These are phyloP conservation scores for Salarias fasciatus DNA, from an alignment of 2,797 vertebrate genomes.

Conservation along the genomic window DNA sequence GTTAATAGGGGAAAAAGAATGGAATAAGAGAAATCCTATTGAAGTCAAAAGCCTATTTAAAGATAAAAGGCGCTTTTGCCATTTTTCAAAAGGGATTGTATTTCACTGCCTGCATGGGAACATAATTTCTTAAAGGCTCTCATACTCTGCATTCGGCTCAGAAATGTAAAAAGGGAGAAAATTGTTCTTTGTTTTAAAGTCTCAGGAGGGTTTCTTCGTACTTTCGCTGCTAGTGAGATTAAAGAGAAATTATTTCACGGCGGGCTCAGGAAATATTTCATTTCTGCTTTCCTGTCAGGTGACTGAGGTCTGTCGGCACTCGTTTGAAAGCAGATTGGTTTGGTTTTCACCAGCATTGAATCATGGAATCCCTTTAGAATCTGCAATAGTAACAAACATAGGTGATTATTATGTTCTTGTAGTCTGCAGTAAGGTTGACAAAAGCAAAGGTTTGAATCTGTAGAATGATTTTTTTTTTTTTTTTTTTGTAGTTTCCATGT, in stretches of 20 bases:
- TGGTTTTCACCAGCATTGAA: too few species aligned
- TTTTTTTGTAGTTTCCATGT: too few species aligned
- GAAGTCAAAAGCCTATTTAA: conserved; percentile 56
- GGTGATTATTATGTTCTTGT: too few species aligned
- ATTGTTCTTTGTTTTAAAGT: conserved; percentile 28
- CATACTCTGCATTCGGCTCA: conserved; percentile 36
- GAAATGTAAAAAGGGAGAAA: conserved; percentile 35
- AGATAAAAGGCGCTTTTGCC: conserved; percentile 53
- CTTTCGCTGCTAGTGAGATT: conserved; percentile 17
- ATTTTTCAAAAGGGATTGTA: conserved; percentile 53
- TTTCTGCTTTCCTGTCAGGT: background rate
- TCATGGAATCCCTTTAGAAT: too few species aligned
- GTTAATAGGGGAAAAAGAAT: conserved; percentile 20
- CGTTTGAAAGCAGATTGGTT: too few species aligned
- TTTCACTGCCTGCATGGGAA: conserved; percentile 51
- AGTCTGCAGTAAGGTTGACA: too few species aligned
- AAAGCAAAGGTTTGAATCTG: too few species aligned
- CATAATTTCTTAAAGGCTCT: conserved; percentile 46
- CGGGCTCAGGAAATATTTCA: background rate
- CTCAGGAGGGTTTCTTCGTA: conserved; percentile 16
- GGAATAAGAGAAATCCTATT: conserved; percentile 36
- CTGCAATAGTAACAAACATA: too few species aligned
- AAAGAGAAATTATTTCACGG: conserved; percentile 21
- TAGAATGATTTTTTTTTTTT: too few species aligned
- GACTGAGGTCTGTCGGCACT: too few species aligned